Evolutionary conservation across 2,888 invertebrate species (phyloP).

Genomic region (Melitaea athalia): DNA sequence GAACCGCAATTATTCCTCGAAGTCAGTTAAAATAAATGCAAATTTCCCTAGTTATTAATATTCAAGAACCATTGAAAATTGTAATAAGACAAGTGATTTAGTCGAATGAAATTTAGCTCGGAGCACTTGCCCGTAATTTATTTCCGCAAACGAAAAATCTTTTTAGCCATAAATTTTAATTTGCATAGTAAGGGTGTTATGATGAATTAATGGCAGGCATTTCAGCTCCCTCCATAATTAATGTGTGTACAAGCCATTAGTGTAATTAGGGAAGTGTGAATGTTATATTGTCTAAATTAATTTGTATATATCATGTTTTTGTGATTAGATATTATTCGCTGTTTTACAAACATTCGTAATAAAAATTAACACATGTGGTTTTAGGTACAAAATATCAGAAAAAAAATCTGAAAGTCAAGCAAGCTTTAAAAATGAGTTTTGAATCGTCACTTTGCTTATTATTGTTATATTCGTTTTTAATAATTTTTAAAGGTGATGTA

Average conservation of each 20-base stretch:
- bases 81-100: constrained; percentile 27
- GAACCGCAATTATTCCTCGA: neutral
- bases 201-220: constrained; percentile 29
- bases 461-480: no score
- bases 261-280: constrained; percentile 16
- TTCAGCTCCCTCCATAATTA: constrained; percentile 26
- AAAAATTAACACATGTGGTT: no score
- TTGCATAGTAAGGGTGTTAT: constrained; percentile 38
- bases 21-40: constrained; percentile 16
- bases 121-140: constrained; percentile 56
- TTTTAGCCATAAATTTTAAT: constrained; percentile 38
- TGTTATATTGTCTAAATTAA: constrained; percentile 5
- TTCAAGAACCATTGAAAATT: constrained; percentile 24
- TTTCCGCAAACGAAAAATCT: constrained; percentile 42
- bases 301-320: neutral
- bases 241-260: constrained; percentile 24
- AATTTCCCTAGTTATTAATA: constrained; percentile 29
- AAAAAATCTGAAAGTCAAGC: no score
- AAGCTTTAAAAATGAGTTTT: no score
- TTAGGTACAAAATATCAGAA: no score
- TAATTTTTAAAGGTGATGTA: no score
- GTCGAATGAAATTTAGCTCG: constrained; percentile 27
- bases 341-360: no score
- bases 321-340: no score
- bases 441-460: no score